A percentile compares a stretch with the other conserved stretches of the same genome.
phyloP scores from a whole-genome alignment of 2,888 invertebrate species.

The Philereme vetulata region DNA sequence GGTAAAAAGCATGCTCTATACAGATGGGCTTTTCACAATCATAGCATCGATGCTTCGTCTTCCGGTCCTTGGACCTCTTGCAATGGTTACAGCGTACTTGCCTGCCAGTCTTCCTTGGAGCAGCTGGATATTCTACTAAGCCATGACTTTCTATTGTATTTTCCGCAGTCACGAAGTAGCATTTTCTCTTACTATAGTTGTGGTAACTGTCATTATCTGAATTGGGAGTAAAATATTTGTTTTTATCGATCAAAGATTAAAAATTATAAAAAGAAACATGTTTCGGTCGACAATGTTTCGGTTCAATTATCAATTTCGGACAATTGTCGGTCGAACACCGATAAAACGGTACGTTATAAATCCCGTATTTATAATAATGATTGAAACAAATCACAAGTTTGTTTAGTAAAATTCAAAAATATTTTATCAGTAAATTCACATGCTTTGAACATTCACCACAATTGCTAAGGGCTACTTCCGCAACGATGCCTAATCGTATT shows the following conservation, averaged over 20 bases:
- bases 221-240: slow-evolving; percentile 4
- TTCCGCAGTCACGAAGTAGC: background rate
- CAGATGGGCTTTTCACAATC: slow-evolving; percentile 13
- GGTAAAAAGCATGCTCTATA: slow-evolving; percentile 14
- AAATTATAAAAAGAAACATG: slow-evolving; percentile 27
- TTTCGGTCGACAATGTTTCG: too few species aligned
- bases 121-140: background rate
- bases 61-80: slow-evolving; percentile 10
- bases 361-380: too few species aligned
- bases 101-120: slow-evolving; percentile 24
- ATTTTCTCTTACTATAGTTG: too few species aligned
- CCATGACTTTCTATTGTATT: background rate
- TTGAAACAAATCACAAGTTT: too few species aligned
- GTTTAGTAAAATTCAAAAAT: too few species aligned
- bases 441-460: too few species aligned
- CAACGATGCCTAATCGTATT: too few species aligned
- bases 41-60: slow-evolving; percentile 7
- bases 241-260: background rate
- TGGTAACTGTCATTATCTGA: background rate
- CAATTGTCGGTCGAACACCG: too few species aligned
- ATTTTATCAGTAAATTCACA: too few species aligned
- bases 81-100: slow-evolving; percentile 1
- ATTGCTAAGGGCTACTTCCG: too few species aligned
- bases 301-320: too few species aligned
- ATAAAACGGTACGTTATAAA: too few species aligned